Conservation (phyloP, 2,888 invertebrate genomes). For the Tinea trinotella region DNA sequence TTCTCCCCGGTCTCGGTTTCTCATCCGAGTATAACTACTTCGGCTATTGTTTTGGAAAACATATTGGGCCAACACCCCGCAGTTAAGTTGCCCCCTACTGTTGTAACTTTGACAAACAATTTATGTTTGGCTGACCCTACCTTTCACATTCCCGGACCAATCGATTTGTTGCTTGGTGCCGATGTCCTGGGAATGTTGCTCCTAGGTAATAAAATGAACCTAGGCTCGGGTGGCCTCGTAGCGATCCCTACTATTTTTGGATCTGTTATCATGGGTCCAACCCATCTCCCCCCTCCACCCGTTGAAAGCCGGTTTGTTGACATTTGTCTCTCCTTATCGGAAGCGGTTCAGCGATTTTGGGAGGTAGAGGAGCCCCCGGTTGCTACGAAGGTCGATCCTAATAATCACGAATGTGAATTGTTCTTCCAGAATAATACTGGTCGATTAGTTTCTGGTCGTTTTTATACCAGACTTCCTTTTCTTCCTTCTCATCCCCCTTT, state of each 20-base stretch:
- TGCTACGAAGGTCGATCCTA: not conserved
- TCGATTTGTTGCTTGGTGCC: too few relatives aligned
- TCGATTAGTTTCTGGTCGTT: not conserved
- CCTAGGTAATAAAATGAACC: too few relatives aligned
- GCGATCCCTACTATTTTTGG: not conserved
- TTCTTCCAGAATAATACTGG: not conserved
- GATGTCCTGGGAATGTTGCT: too few relatives aligned
- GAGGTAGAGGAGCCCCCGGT: slow-evolving; percentile 6
- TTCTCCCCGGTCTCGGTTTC: too few relatives aligned
- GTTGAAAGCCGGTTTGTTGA: not conserved
- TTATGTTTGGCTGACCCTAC: too few relatives aligned
- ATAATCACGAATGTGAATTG: slow-evolving; percentile 12
- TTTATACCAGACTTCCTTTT: slow-evolving; percentile 7
- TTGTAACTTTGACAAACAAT: too few relatives aligned
- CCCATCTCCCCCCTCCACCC: not conserved
- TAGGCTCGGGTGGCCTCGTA: too few relatives aligned
- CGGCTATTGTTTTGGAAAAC: too few relatives aligned
- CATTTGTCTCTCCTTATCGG: not conserved
- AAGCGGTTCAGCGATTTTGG: slow-evolving; percentile 19
- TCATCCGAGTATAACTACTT: too few relatives aligned
- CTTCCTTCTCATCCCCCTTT: not conserved
- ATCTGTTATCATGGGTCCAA: not conserved
- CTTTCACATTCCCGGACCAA: too few relatives aligned
- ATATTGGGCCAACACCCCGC: too few relatives aligned
- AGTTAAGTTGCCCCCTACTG: too few relatives aligned